Conservation (phyloP, 2,888 invertebrate species). For the Acleris laterana region DNA sequence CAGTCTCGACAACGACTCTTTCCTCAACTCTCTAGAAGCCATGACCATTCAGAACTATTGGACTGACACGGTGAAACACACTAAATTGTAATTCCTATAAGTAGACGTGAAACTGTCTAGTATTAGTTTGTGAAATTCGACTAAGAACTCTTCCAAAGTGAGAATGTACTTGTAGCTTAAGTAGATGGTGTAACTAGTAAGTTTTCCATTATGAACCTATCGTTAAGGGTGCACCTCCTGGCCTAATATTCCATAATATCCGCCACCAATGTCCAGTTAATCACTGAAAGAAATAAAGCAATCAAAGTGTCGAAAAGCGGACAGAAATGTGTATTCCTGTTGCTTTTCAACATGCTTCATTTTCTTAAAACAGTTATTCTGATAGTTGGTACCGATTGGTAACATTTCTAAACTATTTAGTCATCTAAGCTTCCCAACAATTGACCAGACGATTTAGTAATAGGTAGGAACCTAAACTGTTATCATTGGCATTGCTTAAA, state of each 20-base stretch:
- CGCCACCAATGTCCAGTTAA: no score
- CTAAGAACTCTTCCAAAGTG: constrained; percentile 35
- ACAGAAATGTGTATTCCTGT: not conserved
- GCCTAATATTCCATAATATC: not conserved
- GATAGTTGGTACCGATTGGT: no score
- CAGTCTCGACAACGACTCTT: constrained; percentile 96
- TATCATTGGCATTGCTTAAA: no score
- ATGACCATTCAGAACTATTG: constrained; percentile 98
- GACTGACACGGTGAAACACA: constrained; percentile 96
- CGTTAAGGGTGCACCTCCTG: constrained; percentile 19
- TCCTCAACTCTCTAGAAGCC: constrained; percentile 95
- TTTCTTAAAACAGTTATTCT: no score
- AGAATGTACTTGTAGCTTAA: constrained; percentile 18
- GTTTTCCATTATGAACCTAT: constrained; percentile 11
- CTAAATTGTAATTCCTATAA: constrained; percentile 87
- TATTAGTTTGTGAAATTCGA: constrained; percentile 14
- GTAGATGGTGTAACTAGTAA: constrained; percentile 22
- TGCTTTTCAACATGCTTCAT: no score
- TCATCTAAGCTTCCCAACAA: no score
- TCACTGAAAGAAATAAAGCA: not conserved
- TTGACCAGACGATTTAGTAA: no score
- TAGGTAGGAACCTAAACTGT: no score
- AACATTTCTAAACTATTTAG: no score
- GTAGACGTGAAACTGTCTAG: constrained; percentile 7
- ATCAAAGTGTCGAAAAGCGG: not conserved